These are phyloP conservation scores for Pseudoips prasinana DNA, from an alignment of 2,888 invertebrate species.

Conservation along the genomic window DNA sequence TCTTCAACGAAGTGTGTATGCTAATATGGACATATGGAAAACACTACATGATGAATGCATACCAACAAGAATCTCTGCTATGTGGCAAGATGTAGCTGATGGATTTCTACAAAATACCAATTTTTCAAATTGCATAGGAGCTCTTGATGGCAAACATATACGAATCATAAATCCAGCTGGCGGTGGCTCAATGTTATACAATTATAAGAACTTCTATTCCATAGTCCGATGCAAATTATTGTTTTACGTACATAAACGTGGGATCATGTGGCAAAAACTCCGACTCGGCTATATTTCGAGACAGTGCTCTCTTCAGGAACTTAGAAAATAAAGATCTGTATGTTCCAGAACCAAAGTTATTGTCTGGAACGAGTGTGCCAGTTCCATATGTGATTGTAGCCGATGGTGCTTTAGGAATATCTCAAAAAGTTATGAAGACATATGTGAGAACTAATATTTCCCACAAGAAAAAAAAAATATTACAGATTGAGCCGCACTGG, in stretches of 20 bases:
- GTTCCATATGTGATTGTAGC: constrained; percentile 29
- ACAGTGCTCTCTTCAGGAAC: constrained; percentile 20
- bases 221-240: constrained; percentile 37
- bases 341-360: constrained; percentile 20
- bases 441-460: constrained; percentile 27
- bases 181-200: constrained; percentile 22
- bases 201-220: constrained; percentile 36
- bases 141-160: constrained; percentile 27
- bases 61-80: constrained; percentile 16
- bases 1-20: constrained; percentile 31
- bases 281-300: constrained; percentile 27
- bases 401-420: constrained; percentile 40
- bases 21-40: constrained; percentile 38
- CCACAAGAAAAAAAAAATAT: constrained; percentile 15
- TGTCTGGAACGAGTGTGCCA: constrained; percentile 32
- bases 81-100: constrained; percentile 17
- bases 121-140: constrained; percentile 16
- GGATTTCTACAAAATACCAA: constrained; percentile 10
- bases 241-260: constrained; percentile 33
- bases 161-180: constrained; percentile 17
- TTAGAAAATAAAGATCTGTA: constrained; percentile 21
- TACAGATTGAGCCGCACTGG: no score
- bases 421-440: constrained; percentile 22
- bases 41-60: constrained; percentile 20
- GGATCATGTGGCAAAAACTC: constrained; percentile 35